Evolutionary conservation across 2,113 vertebrate species (phyloP), one percentile per base, ranked within the genome.

Genomic region (Paratilapia polleni): DNA sequence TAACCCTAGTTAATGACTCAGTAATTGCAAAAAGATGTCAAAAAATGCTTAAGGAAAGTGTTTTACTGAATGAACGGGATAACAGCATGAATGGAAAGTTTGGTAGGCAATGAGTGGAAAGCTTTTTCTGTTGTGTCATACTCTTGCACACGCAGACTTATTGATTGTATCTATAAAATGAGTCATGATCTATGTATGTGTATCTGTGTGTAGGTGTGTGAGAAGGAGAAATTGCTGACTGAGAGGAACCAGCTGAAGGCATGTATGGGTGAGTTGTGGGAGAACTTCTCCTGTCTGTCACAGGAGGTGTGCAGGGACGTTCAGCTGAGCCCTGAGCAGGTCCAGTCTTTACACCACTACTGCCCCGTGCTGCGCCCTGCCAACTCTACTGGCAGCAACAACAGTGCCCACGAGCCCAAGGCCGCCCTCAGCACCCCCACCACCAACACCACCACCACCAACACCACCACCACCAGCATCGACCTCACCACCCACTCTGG

Each of bases 261-360:
- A 0, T 98, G 98, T 82, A 99, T 99, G 98, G 98, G 98, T 11
- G 98, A 99, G 92, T 96, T 99, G 87, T 95, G 98, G 95, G 98
- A 99, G 95, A 99, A 99, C 94, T 99, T 99, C 95, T 99, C 98
- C 2, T 99, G 98, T 88, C 96, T 99, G 92, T 99, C 98, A n/a
- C 97, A 99, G 95, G 98, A 99, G 94, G 98, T 99, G 89, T 99
- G 97, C 90, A 93, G 97, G 88, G 98, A 99, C 82, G 98, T 99
- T 91, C 98, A 98, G 95, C 94, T 97, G 78, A 99, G 97, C 92
- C 97, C 98, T 0, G 98, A 99, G 94, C 98, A 99, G 95, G 97
- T 98, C 89, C 98, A 99, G 95, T 98, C 97, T 31, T 94, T 99
- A 78, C 97, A 98, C 91, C 97, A 97, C 94, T 99, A 98, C 95